Evolutionary conservation across 2,888 invertebrate genomes (phyloP), one percentile per base, ranked within the genome.

Genomic region (Thera obeliscata): DNA sequence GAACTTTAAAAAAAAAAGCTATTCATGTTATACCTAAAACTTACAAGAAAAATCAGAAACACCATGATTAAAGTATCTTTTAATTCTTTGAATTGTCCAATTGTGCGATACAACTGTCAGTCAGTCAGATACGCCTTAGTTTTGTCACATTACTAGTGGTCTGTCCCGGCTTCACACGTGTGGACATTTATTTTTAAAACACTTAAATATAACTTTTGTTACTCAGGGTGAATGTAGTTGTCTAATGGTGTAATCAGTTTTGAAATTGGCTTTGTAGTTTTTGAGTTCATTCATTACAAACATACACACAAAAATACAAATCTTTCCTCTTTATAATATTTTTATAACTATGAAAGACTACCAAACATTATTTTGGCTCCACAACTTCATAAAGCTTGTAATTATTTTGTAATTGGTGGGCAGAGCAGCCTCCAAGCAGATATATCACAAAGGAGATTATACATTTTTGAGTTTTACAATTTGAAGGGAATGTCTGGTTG

Each of bases 331-430:
- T 22, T 22, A 22, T 22, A 22, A 22, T 22, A 22, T 22, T 22
- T 1, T 22, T 22, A 22, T 22, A 22, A 22, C 22, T 22, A 61
- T 36, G 12, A 61, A 61, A 61, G 9, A 33, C 54, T 46, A 62
- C 64, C 68, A 54, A 67, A 66, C 65, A 69, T 84, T 80, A 81
- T 81, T 78, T 77, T 62, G 61, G 66, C 74, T 66, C 63, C 70
- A 67, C 64, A 74, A 55, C 80, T 73, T 79, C 81, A 79, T 82
- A 81, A 82, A 83, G 76, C 84, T 87, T 85, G 85, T 91, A 91
- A 91, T 91, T 91, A 92, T 89, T 85, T 85, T 82, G 86, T 91
- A 90, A 92, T 90, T 87, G 90, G 90, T 88, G 81, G 90, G 88
- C 82, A 68, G 87, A 78, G 69, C 79, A 57, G 78, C 78, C 79